These are phyloP conservation scores for Epinephelus malabaricus DNA, from an alignment of 2,797 vertebrate genomes.

Conservation along the genomic window DNA sequence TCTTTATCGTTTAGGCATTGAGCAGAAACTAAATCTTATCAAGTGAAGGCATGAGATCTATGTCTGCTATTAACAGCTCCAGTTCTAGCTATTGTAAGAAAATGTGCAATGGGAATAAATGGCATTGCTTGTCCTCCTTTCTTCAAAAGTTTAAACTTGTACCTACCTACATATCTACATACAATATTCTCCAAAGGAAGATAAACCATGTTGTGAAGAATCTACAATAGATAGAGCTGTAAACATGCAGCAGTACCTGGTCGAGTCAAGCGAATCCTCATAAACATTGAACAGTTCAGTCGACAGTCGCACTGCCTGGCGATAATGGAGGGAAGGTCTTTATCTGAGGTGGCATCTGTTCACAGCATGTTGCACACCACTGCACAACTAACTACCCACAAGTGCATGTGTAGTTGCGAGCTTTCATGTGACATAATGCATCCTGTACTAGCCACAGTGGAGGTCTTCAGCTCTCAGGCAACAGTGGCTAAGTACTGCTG, in stretches of 20 bases:
- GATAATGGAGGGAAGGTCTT: slow-evolving; percentile 59
- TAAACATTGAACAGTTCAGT: slow-evolving; percentile 63
- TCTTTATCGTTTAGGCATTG: slow-evolving; percentile 53
- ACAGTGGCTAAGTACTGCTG: no score
- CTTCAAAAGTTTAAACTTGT: background rate
- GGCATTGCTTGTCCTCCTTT: background rate
- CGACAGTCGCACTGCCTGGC: slow-evolving; percentile 26
- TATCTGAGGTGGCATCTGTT: slow-evolving; percentile 72
- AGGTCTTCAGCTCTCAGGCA: background rate
- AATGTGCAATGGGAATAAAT: background rate
- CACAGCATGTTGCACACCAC: slow-evolving; percentile 64
- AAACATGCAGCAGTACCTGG: background rate
- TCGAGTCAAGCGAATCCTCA: slow-evolving; percentile 38
- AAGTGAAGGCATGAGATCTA: slow-evolving; percentile 18
- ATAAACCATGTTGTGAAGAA: background rate
- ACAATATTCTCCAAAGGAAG: background rate
- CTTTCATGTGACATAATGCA: slow-evolving; percentile 38
- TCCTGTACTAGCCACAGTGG: background rate
- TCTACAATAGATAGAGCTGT: background rate
- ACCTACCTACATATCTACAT: no score
- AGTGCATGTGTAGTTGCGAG: background rate
- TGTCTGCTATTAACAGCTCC: slow-evolving; percentile 2
- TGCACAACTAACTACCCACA: slow-evolving; percentile 54
- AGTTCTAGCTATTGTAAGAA: background rate
- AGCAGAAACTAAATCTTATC: slow-evolving; percentile 57